Conservation (phyloP, 2,888 invertebrate species). For the Chrysina gloriosa region DNA sequence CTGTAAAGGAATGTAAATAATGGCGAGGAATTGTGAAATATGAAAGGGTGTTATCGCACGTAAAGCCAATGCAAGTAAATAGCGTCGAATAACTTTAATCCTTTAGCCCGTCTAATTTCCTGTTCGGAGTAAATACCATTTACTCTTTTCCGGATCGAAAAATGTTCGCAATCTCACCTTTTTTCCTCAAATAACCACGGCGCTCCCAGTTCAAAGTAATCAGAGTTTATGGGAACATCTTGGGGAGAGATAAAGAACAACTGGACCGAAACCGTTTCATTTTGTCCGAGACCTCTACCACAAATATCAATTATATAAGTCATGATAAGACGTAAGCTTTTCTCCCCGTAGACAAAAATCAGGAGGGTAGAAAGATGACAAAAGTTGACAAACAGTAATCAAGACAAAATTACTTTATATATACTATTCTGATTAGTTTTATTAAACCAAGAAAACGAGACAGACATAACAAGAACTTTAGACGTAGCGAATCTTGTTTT, state of each 20-base stretch:
- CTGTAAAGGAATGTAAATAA: too few relatives aligned
- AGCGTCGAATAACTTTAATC: too few relatives aligned
- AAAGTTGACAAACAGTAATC: constrained; percentile 41
- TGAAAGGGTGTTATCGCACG: neutral
- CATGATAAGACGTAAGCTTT: constrained; percentile 46
- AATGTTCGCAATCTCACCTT: neutral
- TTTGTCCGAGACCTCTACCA: constrained; percentile 57
- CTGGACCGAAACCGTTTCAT: constrained; percentile 63
- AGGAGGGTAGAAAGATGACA: constrained; percentile 41
- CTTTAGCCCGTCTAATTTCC: too few relatives aligned
- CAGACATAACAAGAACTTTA: neutral
- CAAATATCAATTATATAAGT: constrained; percentile 63
- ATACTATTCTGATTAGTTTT: constrained; percentile 40
- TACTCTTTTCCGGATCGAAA: neutral
- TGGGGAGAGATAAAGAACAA: constrained; percentile 63
- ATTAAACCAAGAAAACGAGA: constrained; percentile 19
- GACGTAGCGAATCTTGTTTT: neutral
- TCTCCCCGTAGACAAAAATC: constrained; percentile 23
- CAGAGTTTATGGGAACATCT: constrained; percentile 65
- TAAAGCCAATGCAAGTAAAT: neutral
- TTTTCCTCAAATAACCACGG: constrained; percentile 27
- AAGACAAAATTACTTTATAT: constrained; percentile 37
- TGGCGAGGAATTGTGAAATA: neutral
- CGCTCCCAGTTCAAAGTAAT: constrained; percentile 52
- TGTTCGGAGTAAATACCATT: neutral